phyloP scores from a whole-genome alignment of 1,140 invertebrate species.

The Lepidurus couesii region DNA sequence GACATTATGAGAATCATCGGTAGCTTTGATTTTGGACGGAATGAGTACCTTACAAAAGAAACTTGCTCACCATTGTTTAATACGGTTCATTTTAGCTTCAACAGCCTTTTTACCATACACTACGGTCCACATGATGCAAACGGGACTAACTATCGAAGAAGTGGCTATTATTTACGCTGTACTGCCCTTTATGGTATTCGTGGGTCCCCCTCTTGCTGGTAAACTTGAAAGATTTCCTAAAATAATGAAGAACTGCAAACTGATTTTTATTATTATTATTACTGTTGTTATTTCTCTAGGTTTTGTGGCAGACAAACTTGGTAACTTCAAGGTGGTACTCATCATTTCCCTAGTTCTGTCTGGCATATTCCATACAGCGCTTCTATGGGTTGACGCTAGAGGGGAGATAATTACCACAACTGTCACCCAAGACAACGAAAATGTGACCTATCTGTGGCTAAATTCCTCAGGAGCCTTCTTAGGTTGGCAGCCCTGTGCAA shows the following conservation, averaged over 20 bases:
- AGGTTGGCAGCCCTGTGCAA: constrained; percentile 6
- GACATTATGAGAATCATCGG: neutral
- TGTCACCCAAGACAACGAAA: neutral
- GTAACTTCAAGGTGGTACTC: constrained; percentile 69
- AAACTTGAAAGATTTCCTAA: constrained; percentile 33
- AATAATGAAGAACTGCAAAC: neutral
- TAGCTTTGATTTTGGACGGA: neutral
- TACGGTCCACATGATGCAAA: constrained; percentile 79
- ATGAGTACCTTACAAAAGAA: neutral
- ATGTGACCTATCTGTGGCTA: neutral
- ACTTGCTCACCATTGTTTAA: constrained; percentile 27
- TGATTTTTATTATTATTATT: neutral
- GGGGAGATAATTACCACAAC: neutral
- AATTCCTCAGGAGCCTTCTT: neutral
- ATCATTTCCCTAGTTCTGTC: constrained; percentile 64
- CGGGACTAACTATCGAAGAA: constrained; percentile 74
- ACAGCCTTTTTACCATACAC: constrained; percentile 73
- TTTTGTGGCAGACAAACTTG: constrained; percentile 71
- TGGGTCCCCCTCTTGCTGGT: constrained; percentile 72
- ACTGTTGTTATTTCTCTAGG: constrained; percentile 46
- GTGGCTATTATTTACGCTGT: constrained; percentile 76
- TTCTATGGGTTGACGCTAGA: constrained; percentile 47
- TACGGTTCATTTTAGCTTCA: constrained; percentile 54
- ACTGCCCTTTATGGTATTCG: constrained; percentile 70
- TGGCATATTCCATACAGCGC: constrained; percentile 63